Conservation (phyloP, 2,797 vertebrate species). For the Sebastes taczanowskii region DNA sequence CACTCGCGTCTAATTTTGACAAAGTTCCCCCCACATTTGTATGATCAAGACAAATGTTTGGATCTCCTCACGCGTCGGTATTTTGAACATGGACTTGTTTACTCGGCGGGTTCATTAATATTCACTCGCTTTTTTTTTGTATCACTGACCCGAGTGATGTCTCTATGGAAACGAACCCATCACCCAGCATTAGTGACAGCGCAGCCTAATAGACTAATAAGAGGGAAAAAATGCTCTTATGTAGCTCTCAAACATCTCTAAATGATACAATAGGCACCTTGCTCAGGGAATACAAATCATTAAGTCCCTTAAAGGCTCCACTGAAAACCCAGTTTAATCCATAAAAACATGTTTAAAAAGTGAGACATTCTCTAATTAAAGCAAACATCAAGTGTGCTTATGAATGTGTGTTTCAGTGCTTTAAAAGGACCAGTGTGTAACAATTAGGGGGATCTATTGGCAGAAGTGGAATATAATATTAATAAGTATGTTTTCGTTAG, state of each 20-base stretch:
- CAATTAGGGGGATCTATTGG: no score
- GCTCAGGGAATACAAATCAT: slow-evolving; percentile 23
- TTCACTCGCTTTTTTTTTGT: slow-evolving; percentile 34
- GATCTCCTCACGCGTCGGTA: slow-evolving; percentile 2
- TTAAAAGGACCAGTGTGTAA: no score
- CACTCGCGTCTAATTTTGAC: slow-evolving; percentile 19
- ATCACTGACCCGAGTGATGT: slow-evolving; percentile 41
- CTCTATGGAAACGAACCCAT: slow-evolving; percentile 67
- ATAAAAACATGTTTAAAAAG: slow-evolving; percentile 17
- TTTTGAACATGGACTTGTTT: slow-evolving; percentile 31
- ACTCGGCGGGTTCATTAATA: slow-evolving; percentile 36
- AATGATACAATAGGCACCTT: slow-evolving; percentile 37
- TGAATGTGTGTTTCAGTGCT: neutral
- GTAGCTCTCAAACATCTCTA: slow-evolving; percentile 31
- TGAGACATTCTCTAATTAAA: slow-evolving; percentile 3
- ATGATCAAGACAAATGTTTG: slow-evolving; percentile 41
- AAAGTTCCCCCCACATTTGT: slow-evolving; percentile 24
- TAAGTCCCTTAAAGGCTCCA: slow-evolving; percentile 29
- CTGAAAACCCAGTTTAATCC: slow-evolving; percentile 15
- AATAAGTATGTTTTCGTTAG: no score
- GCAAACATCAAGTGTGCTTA: slow-evolving; percentile 2
- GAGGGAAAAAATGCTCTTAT: slow-evolving; percentile 29
- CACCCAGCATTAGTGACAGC: slow-evolving; percentile 32
- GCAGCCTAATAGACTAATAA: slow-evolving; percentile 40
- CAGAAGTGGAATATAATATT: no score